phyloP scores from a whole-genome alignment of 2,113 vertebrate species.

The Pelusios castaneus region DNA sequence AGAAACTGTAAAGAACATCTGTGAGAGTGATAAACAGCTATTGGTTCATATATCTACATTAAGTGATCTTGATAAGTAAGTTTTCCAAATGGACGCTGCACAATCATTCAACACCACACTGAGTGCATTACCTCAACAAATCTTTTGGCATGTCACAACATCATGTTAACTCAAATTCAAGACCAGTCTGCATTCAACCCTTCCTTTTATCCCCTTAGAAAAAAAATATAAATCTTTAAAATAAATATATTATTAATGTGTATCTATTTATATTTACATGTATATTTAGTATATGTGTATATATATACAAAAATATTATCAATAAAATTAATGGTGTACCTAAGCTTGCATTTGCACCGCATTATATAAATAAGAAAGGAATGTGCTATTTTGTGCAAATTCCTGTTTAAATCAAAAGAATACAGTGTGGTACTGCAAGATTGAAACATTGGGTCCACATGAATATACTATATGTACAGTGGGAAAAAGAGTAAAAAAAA shows the following conservation, averaged over 20 bases:
- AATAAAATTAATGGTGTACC: background rate
- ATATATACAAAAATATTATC: background rate
- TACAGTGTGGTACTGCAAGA: background rate
- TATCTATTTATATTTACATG: background rate
- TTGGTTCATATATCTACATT: conserved; percentile 79
- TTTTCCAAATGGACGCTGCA: conserved; percentile 44
- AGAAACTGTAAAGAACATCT: conserved; percentile 72
- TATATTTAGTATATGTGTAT: background rate
- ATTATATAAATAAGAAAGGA: background rate
- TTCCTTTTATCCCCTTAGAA: background rate
- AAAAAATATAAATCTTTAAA: background rate
- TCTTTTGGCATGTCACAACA: conserved; percentile 39
- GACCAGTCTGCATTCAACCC: background rate
- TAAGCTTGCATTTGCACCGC: background rate
- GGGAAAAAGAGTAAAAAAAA: background rate
- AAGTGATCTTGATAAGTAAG: conserved; percentile 76
- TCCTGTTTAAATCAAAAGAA: background rate
- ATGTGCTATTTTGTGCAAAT: background rate
- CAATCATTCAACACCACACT: conserved; percentile 59
- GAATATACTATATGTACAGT: background rate
- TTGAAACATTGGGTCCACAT: background rate
- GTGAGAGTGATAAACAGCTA: conserved; percentile 77
- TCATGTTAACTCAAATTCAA: conserved; percentile 51
- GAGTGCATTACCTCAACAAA: conserved; percentile 47
- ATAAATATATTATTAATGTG: background rate